Conservation (phyloP, 2,113 vertebrate species). For the Melanocharis versteri region DNA sequence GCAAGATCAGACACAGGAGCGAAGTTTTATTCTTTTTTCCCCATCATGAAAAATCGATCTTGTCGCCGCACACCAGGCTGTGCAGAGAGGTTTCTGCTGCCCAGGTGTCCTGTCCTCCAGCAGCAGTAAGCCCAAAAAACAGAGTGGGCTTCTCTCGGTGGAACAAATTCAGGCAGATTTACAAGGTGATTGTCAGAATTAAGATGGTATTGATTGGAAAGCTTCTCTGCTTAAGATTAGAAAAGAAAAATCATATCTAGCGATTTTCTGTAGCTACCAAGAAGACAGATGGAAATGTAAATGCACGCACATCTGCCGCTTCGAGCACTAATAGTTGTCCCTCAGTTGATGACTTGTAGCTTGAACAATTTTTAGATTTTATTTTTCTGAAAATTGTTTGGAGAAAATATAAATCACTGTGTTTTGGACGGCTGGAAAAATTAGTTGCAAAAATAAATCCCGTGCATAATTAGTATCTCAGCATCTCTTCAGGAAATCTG, state of each 20-base stretch:
- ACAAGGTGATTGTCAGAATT: not conserved
- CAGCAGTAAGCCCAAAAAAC: not conserved
- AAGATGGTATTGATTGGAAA: not conserved
- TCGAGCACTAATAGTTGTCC: not conserved
- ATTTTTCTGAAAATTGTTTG: not conserved
- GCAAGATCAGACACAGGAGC: not conserved
- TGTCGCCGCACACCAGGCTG: rapidly evolving
- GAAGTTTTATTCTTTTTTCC: not conserved
- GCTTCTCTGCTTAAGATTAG: not conserved
- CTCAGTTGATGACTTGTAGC: not conserved
- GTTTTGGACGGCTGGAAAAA: slow-evolving; percentile 1
- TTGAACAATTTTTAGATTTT: slow-evolving; percentile 17
- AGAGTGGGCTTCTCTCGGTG: not conserved
- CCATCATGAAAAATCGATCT: not conserved
- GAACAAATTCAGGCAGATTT: not conserved
- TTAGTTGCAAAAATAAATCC: slow-evolving; percentile 16
- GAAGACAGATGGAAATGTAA: slow-evolving; percentile 31
- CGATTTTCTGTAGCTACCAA: not conserved
- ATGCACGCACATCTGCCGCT: not conserved
- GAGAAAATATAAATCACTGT: not conserved
- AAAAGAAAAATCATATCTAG: not conserved
- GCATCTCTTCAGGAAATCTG: slow-evolving; percentile 24
- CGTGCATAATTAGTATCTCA: not conserved
- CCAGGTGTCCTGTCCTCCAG: not conserved
- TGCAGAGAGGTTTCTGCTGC: not conserved